Percentiles rank a stretch among this genome's conserved stretches.
Conservation (phyloP, 2,797 vertebrate species). For the Pantherophis alleghaniensis region DNA sequence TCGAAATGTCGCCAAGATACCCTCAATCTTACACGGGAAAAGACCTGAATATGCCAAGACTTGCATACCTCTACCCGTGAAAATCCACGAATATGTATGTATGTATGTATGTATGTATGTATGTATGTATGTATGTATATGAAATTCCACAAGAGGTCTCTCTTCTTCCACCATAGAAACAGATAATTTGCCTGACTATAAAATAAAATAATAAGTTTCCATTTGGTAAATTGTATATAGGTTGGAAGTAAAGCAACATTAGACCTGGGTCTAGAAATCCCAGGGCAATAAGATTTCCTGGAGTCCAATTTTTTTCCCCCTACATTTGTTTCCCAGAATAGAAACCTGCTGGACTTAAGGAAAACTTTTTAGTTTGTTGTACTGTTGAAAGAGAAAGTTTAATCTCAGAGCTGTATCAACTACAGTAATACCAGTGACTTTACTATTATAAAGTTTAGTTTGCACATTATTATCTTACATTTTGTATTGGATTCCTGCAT, state of each 20-base stretch:
- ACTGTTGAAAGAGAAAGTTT: background rate
- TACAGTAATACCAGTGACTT: background rate
- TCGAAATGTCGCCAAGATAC: too few relatives aligned
- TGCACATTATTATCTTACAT: background rate
- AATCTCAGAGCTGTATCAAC: background rate
- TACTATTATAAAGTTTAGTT: background rate
- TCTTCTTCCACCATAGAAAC: conserved; percentile 2
- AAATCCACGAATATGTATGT: too few relatives aligned
- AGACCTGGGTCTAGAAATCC: background rate
- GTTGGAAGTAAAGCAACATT: background rate
- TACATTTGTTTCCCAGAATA: background rate
- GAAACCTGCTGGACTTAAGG: background rate
- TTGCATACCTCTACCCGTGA: too few relatives aligned
- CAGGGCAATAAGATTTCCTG: background rate
- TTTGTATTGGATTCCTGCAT: background rate
- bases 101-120: too few relatives aligned
- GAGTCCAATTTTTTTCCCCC: background rate
- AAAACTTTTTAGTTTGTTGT: background rate
- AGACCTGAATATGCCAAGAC: too few relatives aligned
- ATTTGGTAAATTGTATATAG: background rate
- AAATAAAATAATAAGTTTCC: background rate
- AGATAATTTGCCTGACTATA: background rate
- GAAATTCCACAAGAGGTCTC: conserved; percentile 65
- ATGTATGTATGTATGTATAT: too few relatives aligned
- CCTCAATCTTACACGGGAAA: too few relatives aligned